Conservation (phyloP, 2,797 vertebrate species). For the Neopelma chrysocephalum region DNA sequence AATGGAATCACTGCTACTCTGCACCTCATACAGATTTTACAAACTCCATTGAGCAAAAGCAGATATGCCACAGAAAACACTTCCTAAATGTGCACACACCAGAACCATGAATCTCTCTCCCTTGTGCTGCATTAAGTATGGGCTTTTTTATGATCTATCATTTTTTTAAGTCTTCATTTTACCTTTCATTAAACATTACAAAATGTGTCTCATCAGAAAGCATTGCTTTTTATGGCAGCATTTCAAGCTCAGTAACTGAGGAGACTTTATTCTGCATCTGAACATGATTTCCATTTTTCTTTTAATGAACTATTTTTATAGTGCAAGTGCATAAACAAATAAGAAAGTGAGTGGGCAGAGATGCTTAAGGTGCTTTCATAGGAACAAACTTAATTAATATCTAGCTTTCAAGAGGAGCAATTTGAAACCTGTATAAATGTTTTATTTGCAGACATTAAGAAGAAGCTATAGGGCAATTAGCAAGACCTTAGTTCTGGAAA, state of each 20-base stretch:
- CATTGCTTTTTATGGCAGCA: conserved; percentile 36
- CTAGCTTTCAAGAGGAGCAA: conserved; percentile 2
- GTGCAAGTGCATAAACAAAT: conserved; percentile 43
- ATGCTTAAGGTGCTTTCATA: conserved; percentile 21
- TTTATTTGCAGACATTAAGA: conserved; percentile 19
- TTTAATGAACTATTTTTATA: conserved; percentile 45
- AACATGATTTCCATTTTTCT: conserved; percentile 24
- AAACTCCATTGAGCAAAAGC: neutral
- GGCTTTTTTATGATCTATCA: neutral
- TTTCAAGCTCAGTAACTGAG: conserved; percentile 32
- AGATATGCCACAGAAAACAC: neutral
- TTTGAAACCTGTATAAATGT: neutral
- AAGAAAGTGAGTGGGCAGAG: conserved; percentile 15
- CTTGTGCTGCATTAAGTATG: neutral
- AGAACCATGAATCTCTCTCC: neutral
- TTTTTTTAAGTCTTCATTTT: conserved; percentile 41
- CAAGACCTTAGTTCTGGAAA: conserved; percentile 18
- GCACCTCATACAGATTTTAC: neutral
- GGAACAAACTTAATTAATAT: conserved; percentile 47
- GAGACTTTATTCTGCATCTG: neutral
- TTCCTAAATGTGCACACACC: neutral
- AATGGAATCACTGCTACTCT: neutral
- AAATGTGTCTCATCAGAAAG: conserved; percentile 39
- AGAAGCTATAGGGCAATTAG: conserved; percentile 27
- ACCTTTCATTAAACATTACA: conserved; percentile 55